phyloP scores from a whole-genome alignment of 2,888 invertebrate genomes.

The Thera obeliscata region DNA sequence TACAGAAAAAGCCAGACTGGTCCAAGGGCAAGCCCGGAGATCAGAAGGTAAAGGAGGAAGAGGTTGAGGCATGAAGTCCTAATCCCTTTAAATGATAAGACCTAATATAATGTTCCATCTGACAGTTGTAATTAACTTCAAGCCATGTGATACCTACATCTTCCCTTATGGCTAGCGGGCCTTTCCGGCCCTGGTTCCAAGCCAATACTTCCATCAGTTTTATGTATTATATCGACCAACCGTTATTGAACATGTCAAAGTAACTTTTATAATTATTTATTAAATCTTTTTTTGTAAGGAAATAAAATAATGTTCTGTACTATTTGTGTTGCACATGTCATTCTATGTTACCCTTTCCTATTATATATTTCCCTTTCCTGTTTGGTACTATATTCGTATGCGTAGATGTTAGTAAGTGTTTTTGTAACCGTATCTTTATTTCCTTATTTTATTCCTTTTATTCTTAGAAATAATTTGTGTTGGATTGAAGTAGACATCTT shows the following conservation, averaged over 20 bases:
- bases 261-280: conserved; percentile 77
- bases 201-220: conserved; percentile 56
- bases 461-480: conserved; percentile 11
- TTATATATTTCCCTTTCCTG: conserved; percentile 23
- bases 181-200: conserved; percentile 41
- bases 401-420: conserved; percentile 25
- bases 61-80: conserved; percentile 91
- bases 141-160: conserved; percentile 64
- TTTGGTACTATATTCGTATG: conserved; percentile 21
- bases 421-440: conserved; percentile 21
- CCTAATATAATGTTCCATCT: conserved; percentile 62
- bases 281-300: conserved; percentile 76
- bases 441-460: conserved; percentile 10
- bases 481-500: conserved; percentile 11
- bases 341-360: conserved; percentile 49
- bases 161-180: conserved; percentile 41
- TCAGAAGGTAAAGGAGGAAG: conserved; percentile 94
- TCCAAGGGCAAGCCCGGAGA: conserved; percentile 95
- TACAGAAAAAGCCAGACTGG: conserved; percentile 97
- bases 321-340: conserved; percentile 64
- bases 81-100: conserved; percentile 69
- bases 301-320: conserved; percentile 82
- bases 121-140: conserved; percentile 63
- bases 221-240: conserved; percentile 64
- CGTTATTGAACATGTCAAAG: conserved; percentile 64